Percentiles rank a stretch among this genome's conserved stretches.
phyloP scores from a whole-genome alignment of 2,888 invertebrate genomes.

The Endotricha flammealis region DNA sequence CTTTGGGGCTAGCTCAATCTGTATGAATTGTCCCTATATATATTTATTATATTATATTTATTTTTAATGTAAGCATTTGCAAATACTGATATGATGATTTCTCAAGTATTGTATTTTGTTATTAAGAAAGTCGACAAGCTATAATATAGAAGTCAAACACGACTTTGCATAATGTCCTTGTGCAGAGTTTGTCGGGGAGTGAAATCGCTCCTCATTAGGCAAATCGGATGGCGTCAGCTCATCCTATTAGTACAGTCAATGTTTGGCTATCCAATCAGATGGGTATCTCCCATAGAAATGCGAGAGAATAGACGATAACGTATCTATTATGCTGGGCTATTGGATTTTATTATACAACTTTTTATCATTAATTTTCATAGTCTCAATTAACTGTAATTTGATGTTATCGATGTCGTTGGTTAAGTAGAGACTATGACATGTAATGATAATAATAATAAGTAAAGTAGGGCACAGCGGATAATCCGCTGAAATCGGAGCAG shows the following conservation, averaged over 20 bases:
- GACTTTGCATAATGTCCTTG: conserved; percentile 68
- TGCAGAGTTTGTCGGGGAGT: conserved; percentile 43
- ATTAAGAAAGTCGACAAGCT: conserved; percentile 52
- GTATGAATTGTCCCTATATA: too few species aligned
- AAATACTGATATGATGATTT: too few species aligned
- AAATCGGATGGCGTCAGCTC: conserved; percentile 65
- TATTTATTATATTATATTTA: too few species aligned
- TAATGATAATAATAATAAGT: too few species aligned
- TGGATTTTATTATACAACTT: not conserved
- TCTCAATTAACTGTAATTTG: too few species aligned
- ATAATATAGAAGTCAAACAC: conserved; percentile 63
- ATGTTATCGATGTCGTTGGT: too few species aligned
- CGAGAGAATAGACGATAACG: conserved; percentile 25
- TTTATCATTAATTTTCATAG: too few species aligned
- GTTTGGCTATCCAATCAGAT: conserved; percentile 61
- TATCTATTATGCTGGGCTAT: not conserved
- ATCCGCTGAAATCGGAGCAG: too few species aligned
- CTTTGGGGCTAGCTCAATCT: too few species aligned
- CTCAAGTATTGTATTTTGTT: conserved; percentile 42
- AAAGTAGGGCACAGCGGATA: too few species aligned
- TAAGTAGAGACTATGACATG: too few species aligned
- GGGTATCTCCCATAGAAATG: conserved; percentile 36
- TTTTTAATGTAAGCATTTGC: too few species aligned
- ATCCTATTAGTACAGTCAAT: conserved; percentile 70
- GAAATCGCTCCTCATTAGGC: conserved; percentile 69